A percentile compares a stretch with the other conserved stretches of the same genome.
phyloP scores from a whole-genome alignment of 1,140 invertebrate species.

The Argopecten irradians region DNA sequence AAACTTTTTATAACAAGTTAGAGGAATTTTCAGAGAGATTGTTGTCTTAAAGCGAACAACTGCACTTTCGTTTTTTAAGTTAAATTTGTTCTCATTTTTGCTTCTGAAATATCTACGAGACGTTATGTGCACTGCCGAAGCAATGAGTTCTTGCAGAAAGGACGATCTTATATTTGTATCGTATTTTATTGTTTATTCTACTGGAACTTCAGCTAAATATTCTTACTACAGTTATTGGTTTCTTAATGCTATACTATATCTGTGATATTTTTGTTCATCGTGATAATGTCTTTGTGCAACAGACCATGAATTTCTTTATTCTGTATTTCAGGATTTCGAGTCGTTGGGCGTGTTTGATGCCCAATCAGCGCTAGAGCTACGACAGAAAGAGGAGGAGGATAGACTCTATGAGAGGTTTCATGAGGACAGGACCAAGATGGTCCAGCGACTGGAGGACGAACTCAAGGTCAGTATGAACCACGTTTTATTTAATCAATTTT shows the following conservation, averaged over 20 bases:
- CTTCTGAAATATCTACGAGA: background rate
- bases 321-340: constrained; percentile 69
- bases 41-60: background rate
- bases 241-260: background rate
- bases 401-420: constrained; percentile 69
- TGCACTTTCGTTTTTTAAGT: background rate
- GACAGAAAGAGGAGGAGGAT: constrained; percentile 72
- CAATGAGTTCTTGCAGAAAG: background rate
- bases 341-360: constrained; percentile 71
- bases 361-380: constrained; percentile 69
- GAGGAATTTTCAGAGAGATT: background rate
- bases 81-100: background rate
- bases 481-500: too few species aligned
- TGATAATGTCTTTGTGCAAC: too few species aligned
- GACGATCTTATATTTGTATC: background rate
- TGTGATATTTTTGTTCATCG: too few species aligned
- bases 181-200: background rate
- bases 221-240: background rate
- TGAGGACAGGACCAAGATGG: constrained; percentile 64
- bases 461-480: constrained; percentile 57
- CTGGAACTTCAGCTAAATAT: background rate
- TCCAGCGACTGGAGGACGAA: constrained; percentile 66
- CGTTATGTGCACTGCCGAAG: background rate
- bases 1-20: background rate
- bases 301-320: too few species aligned